phyloP scores from a whole-genome alignment of 2,797 vertebrate genomes.

The Capromys pilorides region DNA sequence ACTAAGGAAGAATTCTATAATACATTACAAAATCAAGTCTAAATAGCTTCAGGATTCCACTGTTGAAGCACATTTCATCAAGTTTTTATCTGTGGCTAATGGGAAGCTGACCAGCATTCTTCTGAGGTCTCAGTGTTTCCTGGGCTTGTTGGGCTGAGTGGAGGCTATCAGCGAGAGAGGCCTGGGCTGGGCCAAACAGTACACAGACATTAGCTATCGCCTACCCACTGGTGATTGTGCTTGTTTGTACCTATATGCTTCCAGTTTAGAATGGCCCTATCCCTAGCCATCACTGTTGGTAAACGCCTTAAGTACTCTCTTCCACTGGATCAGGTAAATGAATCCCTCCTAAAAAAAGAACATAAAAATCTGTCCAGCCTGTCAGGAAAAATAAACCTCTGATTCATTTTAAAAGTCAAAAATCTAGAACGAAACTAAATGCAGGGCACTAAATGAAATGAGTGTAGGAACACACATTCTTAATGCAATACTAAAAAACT shows the following conservation, averaged over 20 bases:
- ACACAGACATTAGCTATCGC: background rate
- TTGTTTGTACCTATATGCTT: background rate
- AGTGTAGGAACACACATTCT: background rate
- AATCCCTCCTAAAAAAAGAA: conserved; percentile 11
- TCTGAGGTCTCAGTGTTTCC: background rate
- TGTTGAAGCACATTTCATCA: background rate
- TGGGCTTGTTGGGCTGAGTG: background rate
- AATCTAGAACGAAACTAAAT: background rate
- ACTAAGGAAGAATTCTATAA: background rate
- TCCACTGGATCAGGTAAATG: background rate
- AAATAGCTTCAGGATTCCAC: background rate
- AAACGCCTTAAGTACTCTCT: conserved; percentile 9
- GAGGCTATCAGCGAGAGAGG: background rate
- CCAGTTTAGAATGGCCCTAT: background rate
- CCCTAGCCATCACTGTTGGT: background rate
- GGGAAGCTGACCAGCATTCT: background rate
- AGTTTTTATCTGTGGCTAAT: background rate
- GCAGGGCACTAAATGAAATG: background rate
- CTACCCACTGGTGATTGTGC: background rate
- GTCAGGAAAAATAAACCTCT: background rate
- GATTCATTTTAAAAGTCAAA: conserved; percentile 5
- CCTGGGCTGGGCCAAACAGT: background rate
- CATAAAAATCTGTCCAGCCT: background rate
- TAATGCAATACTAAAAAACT: background rate
- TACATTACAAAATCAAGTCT: background rate